phyloP scores from a whole-genome alignment of 2,888 invertebrate genomes.

The Spodoptera picta region DNA sequence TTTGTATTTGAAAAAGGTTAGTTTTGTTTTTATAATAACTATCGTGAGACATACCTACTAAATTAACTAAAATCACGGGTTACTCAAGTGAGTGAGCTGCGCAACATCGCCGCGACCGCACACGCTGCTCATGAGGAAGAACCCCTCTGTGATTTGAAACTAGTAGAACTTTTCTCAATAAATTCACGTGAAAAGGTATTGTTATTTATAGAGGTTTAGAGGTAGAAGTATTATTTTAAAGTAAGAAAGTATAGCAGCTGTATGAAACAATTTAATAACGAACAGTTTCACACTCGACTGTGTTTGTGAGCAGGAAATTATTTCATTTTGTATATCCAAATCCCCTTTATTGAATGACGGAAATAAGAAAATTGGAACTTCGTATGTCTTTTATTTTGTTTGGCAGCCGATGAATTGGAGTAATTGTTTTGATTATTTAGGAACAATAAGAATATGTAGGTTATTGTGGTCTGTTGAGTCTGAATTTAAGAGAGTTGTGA shows the following conservation, averaged over 20 bases:
- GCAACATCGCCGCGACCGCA: too few relatives aligned
- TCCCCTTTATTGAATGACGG: constrained; percentile 62
- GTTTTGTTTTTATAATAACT: too few relatives aligned
- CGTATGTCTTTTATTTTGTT: constrained; percentile 34
- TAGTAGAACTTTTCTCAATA: too few relatives aligned
- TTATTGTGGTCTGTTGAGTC: too few relatives aligned
- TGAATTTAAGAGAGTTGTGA: too few relatives aligned
- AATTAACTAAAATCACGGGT: too few relatives aligned
- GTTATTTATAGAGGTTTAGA: constrained; percentile 5
- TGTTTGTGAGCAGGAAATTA: constrained; percentile 70
- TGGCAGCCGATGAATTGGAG: constrained; percentile 1
- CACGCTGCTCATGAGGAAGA: too few relatives aligned
- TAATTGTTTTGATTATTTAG: background rate
- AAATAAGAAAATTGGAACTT: constrained; percentile 57
- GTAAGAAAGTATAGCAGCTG: constrained; percentile 54
- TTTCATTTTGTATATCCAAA: constrained; percentile 69
- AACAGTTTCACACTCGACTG: constrained; percentile 70
- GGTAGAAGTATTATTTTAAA: constrained; percentile 22
- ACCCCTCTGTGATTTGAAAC: too few relatives aligned
- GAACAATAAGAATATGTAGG: too few relatives aligned
- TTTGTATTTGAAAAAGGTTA: too few relatives aligned
- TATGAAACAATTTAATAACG: constrained; percentile 72
- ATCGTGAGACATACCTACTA: too few relatives aligned
- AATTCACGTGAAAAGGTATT: background rate
- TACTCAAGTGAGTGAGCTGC: too few relatives aligned